These are phyloP conservation scores for Tolypeutes matacus DNA, from an alignment of 2,797 vertebrate genomes.

Conservation along the genomic window DNA sequence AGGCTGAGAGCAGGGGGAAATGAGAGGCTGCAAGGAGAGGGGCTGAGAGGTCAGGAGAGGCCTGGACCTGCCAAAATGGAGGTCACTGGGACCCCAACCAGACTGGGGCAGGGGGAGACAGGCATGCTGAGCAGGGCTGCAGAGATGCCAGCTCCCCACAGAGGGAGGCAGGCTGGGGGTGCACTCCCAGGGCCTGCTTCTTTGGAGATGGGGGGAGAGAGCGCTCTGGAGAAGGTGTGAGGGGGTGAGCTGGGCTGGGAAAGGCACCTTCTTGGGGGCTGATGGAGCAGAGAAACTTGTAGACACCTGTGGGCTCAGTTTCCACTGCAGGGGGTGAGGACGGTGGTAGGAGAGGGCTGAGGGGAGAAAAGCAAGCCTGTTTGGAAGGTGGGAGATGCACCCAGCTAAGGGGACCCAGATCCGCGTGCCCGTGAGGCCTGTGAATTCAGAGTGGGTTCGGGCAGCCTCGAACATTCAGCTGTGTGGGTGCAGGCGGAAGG, in stretches of 20 bases:
- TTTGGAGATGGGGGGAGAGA: not conserved
- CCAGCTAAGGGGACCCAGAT: not conserved
- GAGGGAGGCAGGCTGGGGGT: not conserved
- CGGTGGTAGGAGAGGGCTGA: rapidly evolving
- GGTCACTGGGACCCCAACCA: not conserved
- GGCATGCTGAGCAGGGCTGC: not conserved
- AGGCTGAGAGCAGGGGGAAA: not conserved
- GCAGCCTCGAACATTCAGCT: not conserved
- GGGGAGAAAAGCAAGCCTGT: not conserved
- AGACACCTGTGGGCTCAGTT: not conserved
- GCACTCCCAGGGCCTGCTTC: too few species aligned
- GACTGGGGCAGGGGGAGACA: not conserved
- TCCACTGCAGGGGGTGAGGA: not conserved
- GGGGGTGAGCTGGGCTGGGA: not conserved
- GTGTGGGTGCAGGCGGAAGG: not conserved
- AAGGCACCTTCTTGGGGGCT: not conserved
- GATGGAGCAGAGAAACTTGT: too few species aligned
- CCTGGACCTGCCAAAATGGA: not conserved
- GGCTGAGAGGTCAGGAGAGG: not conserved
- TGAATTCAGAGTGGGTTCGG: not conserved
- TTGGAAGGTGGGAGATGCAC: not conserved
- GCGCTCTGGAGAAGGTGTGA: rapidly evolving
- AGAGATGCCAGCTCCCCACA: not conserved
- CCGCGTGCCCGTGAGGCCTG: not conserved
- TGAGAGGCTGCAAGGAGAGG: rapidly evolving